Conservation (phyloP, 2,113 vertebrate species). For the Paramormyrops kingsleyae region DNA sequence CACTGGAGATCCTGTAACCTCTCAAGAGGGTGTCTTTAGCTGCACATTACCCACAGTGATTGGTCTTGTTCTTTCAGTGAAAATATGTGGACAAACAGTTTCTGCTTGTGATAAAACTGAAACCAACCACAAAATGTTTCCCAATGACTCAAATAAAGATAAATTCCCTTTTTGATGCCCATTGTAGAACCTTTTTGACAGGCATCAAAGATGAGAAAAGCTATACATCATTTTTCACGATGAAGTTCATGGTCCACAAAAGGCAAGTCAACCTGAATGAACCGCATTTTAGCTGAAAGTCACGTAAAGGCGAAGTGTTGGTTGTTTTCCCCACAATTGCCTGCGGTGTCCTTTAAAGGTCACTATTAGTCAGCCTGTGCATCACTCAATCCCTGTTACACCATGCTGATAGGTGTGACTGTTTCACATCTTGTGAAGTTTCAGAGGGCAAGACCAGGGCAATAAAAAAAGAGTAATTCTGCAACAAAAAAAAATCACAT, state of each 20-base stretch:
- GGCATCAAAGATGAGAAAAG: not conserved
- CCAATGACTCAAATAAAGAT: not conserved
- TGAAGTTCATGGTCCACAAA: not conserved
- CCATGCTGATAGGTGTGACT: conserved; percentile 1
- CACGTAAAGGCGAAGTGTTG: not conserved
- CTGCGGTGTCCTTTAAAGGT: conserved; percentile 12
- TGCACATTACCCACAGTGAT: not conserved
- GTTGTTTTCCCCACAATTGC: conserved; percentile 3
- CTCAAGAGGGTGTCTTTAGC: not conserved
- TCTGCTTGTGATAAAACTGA: not conserved
- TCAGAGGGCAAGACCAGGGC: not conserved
- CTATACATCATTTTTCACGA: not conserved
- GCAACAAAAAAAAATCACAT: not conserved
- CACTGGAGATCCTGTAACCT: not conserved
- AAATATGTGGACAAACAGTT: not conserved
- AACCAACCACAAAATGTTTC: not conserved
- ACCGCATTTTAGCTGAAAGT: not conserved
- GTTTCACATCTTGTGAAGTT: conserved; percentile 1
- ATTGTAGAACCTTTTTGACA: not conserved
- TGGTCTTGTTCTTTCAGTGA: not conserved
- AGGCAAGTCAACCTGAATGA: not conserved
- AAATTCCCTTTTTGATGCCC: not conserved
- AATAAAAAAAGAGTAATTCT: not conserved
- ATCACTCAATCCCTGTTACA: conserved; percentile 5
- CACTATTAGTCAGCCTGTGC: not conserved